These are phyloP conservation scores for Phocides pigmalion DNA, from an alignment of 1,140 invertebrate species.

Conservation along the genomic window DNA sequence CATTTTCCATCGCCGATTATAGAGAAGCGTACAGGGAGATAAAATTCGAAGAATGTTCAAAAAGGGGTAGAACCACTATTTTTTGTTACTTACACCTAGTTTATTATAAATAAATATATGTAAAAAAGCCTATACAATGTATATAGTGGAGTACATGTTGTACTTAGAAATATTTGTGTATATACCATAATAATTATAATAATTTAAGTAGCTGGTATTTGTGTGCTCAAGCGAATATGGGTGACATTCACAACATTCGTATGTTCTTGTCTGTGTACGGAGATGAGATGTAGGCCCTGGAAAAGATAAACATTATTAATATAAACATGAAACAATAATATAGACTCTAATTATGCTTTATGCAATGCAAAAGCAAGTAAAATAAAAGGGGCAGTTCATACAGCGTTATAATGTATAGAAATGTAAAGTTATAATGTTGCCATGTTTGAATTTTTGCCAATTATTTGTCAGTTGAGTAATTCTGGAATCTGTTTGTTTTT, in stretches of 20 bases:
- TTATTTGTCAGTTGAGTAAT: no score
- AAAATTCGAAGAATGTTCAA: constrained; percentile 36
- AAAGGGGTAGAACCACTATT: constrained; percentile 46
- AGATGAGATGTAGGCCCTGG: constrained; percentile 85
- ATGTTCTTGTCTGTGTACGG: constrained; percentile 86
- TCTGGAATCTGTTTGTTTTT: no score
- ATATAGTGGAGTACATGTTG: constrained; percentile 64
- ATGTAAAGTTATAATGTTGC: no score
- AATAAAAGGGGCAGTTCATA: no score
- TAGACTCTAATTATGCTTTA: no score
- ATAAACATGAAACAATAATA: no score
- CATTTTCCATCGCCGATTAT: constrained; percentile 44
- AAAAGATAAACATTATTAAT: constrained; percentile 53
- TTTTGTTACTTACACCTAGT: constrained; percentile 52
- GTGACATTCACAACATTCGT: constrained; percentile 82
- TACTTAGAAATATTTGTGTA: constrained; percentile 57
- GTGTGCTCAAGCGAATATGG: constrained; percentile 63
- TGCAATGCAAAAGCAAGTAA: no score
- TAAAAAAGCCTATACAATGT: constrained; percentile 72
- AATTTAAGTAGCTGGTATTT: constrained; percentile 59
- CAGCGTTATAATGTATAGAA: no score
- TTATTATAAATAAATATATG: constrained; percentile 69
- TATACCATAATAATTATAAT: constrained; percentile 53
- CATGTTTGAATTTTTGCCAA: no score
- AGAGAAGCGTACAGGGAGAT: constrained; percentile 44